Evolutionary conservation across 2,888 invertebrate genomes (phyloP).

Genomic region (Mylabris sibirica): DNA sequence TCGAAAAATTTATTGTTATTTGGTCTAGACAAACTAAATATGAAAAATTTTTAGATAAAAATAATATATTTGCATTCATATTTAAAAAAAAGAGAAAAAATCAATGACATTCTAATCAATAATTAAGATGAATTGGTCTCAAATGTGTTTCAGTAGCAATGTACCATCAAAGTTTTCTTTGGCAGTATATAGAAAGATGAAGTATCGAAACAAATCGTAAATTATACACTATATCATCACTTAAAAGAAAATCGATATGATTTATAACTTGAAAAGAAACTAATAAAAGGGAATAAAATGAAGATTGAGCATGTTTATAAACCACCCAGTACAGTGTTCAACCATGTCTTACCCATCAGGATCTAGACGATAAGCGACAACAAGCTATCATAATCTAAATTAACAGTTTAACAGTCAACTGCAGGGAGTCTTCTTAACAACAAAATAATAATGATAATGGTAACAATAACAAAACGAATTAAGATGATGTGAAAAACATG

Average conservation of each 20-base stretch:
- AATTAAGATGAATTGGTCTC: conserved; percentile 4
- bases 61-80: background rate
- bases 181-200: background rate
- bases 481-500: too few relatives aligned
- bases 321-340: background rate
- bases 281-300: background rate
- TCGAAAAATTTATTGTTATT: background rate
- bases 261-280: background rate
- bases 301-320: background rate
- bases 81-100: background rate
- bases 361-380: conserved; percentile 14
- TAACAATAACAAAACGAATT: background rate
- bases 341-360: background rate
- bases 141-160: background rate
- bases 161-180: background rate
- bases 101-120: conserved; percentile 7
- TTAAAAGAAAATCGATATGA: background rate
- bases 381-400: conserved; percentile 30
- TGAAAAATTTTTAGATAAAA: background rate
- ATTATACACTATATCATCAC: background rate
- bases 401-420: conserved; percentile 17
- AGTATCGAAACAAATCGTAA: background rate
- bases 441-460: background rate
- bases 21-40: background rate
- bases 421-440: background rate